Conservation (phyloP, 2,888 invertebrate genomes). For the Celastrina argiolus region DNA sequence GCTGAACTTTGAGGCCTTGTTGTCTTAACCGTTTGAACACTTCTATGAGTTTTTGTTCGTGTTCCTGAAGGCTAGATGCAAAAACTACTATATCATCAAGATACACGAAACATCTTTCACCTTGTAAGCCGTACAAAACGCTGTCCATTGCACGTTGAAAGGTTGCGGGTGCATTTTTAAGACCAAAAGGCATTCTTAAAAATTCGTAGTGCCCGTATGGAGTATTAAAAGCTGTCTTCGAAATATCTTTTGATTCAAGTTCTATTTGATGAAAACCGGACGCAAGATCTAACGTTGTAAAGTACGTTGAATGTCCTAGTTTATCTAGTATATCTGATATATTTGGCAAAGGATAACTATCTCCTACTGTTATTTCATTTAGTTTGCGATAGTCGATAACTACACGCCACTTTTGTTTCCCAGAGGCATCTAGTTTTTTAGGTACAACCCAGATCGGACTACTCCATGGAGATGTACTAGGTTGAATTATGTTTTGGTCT, state of each 20-base stretch:
- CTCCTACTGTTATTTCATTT: slow-evolving; percentile 32
- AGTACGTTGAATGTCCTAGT: slow-evolving; percentile 33
- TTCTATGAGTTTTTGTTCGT: slow-evolving; percentile 38
- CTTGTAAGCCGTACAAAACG: slow-evolving; percentile 35
- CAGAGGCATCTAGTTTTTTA: slow-evolving; percentile 35
- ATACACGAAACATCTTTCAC: slow-evolving; percentile 38
- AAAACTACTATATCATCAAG: slow-evolving; percentile 41
- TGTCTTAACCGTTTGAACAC: slow-evolving; percentile 38
- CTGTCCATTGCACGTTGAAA: slow-evolving; percentile 41
- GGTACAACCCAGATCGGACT: slow-evolving; percentile 36
- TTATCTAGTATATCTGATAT: slow-evolving; percentile 34
- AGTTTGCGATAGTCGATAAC: slow-evolving; percentile 32
- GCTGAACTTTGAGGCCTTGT: slow-evolving; percentile 39
- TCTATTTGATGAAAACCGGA: slow-evolving; percentile 35
- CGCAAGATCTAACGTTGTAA: slow-evolving; percentile 34
- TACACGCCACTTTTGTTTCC: slow-evolving; percentile 37
- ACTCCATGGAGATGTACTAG: slow-evolving; percentile 34
- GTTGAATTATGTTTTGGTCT: slow-evolving; percentile 35
- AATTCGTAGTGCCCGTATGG: slow-evolving; percentile 39
- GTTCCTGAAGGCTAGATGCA: slow-evolving; percentile 41
- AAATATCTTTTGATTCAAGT: slow-evolving; percentile 31
- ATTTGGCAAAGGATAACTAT: slow-evolving; percentile 32
- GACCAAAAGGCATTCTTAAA: slow-evolving; percentile 40
- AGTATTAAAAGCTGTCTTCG: slow-evolving; percentile 41
- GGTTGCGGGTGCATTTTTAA: slow-evolving; percentile 39